Evolutionary conservation across 2,888 invertebrate species (phyloP).

Genomic region (Drosophila nigritarsus): DNA sequence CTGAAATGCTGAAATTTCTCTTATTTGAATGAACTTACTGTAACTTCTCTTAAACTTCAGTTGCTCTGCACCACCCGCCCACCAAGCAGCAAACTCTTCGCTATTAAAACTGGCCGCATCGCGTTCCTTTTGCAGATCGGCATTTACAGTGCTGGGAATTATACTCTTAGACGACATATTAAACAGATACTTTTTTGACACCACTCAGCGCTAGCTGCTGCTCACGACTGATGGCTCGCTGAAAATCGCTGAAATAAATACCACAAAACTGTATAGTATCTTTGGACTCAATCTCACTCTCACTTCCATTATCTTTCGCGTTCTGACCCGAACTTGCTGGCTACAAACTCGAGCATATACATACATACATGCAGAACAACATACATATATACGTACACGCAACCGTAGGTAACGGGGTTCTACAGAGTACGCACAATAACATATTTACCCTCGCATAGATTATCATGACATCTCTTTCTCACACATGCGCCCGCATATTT

Average conservation of each 20-base stretch:
- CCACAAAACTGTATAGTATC: not conserved
- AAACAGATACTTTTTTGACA: not conserved
- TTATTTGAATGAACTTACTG: constrained; percentile 49
- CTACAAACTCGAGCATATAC: too few relatives aligned
- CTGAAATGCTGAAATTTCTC: not conserved
- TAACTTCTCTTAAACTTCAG: constrained; percentile 55
- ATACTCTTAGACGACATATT: constrained; percentile 56
- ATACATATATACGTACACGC: too few relatives aligned
- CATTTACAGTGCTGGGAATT: constrained; percentile 86
- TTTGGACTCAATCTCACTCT: constrained; percentile 1
- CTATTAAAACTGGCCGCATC: constrained; percentile 89
- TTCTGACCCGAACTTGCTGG: not conserved
- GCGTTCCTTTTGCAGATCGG: constrained; percentile 90
- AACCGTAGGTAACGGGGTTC: too few relatives aligned
- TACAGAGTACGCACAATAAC: too few relatives aligned
- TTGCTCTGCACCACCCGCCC: constrained; percentile 90
- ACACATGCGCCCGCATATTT: too few relatives aligned
- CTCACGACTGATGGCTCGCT: constrained; percentile 23
- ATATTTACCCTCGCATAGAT: too few relatives aligned
- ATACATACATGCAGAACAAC: too few relatives aligned
- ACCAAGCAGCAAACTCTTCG: constrained; percentile 90
- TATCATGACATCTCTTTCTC: too few relatives aligned
- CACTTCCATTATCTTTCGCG: not conserved
- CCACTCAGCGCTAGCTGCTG: constrained; percentile 12
- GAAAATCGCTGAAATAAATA: not conserved